Evolutionary conservation across 2,888 invertebrate species (phyloP), one percentile per base, ranked within the genome.

Genomic region (Agrotis ipsilon): DNA sequence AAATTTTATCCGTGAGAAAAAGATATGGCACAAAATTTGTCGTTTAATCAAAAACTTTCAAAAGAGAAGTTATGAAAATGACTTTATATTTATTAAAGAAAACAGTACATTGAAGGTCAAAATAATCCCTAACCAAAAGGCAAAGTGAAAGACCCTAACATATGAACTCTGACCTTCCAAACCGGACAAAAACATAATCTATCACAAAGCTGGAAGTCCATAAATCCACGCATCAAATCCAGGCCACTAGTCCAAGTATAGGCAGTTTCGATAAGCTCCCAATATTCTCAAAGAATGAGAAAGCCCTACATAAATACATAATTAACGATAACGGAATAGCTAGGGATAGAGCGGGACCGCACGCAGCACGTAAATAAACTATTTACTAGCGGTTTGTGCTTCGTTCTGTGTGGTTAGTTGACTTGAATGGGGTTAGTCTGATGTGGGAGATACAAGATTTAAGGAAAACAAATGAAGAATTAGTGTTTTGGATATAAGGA

Each of bases 291-390:
- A 73, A 82, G 79, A 82, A 80, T 79, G 80, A 80, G 85, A 80
- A 80, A 82, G 78, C 68, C 80, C 82, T 78, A 78, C 83, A 75
- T 82, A 81, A 75, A 84, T 89, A 84, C 81, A 88, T 89, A 89
- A 88, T 88, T 86, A 88, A 88, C 82, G 80, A 80, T 78, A 83
- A 75, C 71, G 80, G 75, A 83, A 83, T 78, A 78, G 88, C 76
- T 71, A 69, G 72, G 80, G 68, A 80, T 72, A 55, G 72, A 73
- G 77, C 80, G 75, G 49, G 52, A 73, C 66, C 69, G 70, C 69
- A 78, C 72, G 78, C 73, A 67, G 65, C 65, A 79, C 76, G 74
- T 79, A 81, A 84, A 85, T 86, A 85, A 86, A 87, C 83, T 85
- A 86, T 82, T 83, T 74, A 82, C 71, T 78, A 60, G 72, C 45